Conservation (phyloP, 1,140 invertebrate genomes). For the Ganaspis sp. region DNA sequence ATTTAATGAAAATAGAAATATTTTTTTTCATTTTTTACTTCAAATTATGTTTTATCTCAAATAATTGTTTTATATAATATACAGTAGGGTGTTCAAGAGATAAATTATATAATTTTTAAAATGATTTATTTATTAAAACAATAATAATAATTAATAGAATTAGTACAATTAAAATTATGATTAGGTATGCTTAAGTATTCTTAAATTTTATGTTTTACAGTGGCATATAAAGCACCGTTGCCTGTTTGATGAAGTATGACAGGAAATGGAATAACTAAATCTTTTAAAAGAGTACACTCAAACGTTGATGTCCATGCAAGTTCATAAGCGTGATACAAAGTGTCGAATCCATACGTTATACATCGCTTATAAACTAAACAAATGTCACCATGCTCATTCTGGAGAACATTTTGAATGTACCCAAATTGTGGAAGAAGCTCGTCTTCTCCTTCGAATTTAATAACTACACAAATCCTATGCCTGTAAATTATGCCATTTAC, state of each 20-base stretch:
- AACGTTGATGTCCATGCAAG: not conserved
- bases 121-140: too few relatives aligned
- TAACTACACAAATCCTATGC: not conserved
- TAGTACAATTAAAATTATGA: too few relatives aligned
- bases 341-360: not conserved
- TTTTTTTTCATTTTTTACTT: too few relatives aligned
- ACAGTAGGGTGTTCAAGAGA: too few relatives aligned
- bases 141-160: too few relatives aligned
- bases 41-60: too few relatives aligned
- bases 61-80: too few relatives aligned
- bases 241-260: not conserved
- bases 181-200: not conserved
- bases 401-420: not conserved
- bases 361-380: not conserved
- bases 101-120: too few relatives aligned
- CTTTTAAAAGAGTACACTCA: not conserved
- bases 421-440: not conserved
- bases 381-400: not conserved
- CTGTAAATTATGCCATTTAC: not conserved
- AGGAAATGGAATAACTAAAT: slow-evolving; percentile 3
- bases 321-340: not conserved
- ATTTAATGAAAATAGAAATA: too few relatives aligned
- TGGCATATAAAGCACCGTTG: not conserved
- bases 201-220: not conserved
- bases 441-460: not conserved